Evolutionary conservation across 2,797 vertebrate genomes (phyloP).

Genomic region (Lepilemur ruficaudatus): DNA sequence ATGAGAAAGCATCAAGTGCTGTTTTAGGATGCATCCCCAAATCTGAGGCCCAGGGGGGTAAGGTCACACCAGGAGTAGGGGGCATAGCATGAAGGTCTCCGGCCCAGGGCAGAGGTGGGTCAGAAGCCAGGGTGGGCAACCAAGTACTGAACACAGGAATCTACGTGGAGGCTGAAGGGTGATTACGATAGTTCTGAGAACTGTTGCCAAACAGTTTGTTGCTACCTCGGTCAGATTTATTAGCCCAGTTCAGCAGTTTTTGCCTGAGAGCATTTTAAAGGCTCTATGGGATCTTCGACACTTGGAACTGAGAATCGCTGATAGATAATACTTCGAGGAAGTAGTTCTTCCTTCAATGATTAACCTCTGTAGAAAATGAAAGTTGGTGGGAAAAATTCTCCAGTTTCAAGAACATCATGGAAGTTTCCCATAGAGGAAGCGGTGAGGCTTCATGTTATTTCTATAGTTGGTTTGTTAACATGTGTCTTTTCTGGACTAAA

Average conservation of each 20-base stretch:
- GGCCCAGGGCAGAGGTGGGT: background rate
- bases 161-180: background rate
- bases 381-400: background rate
- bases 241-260: background rate
- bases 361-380: conserved; percentile 5
- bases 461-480: background rate
- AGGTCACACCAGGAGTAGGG: background rate
- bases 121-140: background rate
- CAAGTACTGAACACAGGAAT: background rate
- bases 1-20: background rate
- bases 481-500: background rate
- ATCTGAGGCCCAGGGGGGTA: background rate
- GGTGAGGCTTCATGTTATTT: background rate
- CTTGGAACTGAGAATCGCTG: background rate
- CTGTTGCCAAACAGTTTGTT: background rate
- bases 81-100: background rate
- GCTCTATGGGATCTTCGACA: background rate
- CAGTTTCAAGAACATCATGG: background rate
- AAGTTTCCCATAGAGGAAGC: background rate
- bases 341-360: background rate
- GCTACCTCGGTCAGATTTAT: background rate
- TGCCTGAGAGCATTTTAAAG: conserved; percentile 12
- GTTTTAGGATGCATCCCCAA: background rate
- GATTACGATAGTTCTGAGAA: background rate
- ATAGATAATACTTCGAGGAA: background rate